phyloP scores from a whole-genome alignment of 1,140 invertebrate species.

The Drosophila malerkotliana region DNA sequence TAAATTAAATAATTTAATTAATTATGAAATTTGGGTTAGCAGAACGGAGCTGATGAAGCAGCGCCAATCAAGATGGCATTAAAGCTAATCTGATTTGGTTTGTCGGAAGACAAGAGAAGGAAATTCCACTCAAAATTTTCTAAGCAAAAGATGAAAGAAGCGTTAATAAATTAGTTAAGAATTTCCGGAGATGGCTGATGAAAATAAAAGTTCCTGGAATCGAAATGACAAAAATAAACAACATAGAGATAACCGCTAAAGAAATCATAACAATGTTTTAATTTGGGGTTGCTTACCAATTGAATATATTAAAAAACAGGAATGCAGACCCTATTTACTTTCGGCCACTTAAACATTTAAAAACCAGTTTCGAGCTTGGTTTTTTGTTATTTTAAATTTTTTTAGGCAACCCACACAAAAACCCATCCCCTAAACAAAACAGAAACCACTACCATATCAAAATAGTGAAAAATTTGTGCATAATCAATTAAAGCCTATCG shows the following conservation, averaged over 20 bases:
- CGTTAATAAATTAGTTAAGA: constrained; percentile 36
- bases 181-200: background rate
- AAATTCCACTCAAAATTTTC: constrained; percentile 27
- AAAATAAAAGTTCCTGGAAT: background rate
- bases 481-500: constrained; percentile 72
- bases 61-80: constrained; percentile 60
- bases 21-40: constrained; percentile 70
- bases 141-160: constrained; percentile 31
- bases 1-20: constrained; percentile 80
- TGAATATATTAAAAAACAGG: constrained; percentile 34
- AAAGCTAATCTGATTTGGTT: constrained; percentile 55
- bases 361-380: constrained; percentile 8
- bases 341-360: constrained; percentile 41
- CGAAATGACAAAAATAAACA: background rate
- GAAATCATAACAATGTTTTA: constrained; percentile 24
- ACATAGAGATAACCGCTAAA: background rate
- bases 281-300: background rate
- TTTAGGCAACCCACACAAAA: constrained; percentile 16
- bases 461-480: constrained; percentile 63
- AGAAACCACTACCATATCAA: constrained; percentile 53
- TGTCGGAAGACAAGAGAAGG: constrained; percentile 19
- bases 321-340: constrained; percentile 20
- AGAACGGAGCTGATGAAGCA: constrained; percentile 33
- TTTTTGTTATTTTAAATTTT: constrained; percentile 6
- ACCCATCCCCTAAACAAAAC: constrained; percentile 8